phyloP scores from a whole-genome alignment of 2,113 vertebrate species.

The Psilopogon haemacephalus region DNA sequence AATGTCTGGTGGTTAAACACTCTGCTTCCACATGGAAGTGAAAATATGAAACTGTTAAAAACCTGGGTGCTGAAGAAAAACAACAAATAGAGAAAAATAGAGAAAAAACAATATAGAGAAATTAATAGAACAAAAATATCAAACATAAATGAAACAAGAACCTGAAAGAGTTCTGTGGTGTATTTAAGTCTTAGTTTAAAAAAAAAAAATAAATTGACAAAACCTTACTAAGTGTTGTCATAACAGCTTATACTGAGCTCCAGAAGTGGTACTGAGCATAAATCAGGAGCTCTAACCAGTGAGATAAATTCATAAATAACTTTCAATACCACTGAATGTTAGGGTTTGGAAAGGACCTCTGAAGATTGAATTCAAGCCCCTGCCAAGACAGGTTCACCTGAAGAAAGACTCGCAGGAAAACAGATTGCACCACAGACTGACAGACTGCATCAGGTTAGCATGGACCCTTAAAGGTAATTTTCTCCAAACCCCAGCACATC shows the following conservation, averaged over 20 bases:
- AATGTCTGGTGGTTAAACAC: not conserved
- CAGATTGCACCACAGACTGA: no score
- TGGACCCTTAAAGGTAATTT: no score
- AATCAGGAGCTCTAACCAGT: not conserved
- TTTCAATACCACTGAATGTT: no score
- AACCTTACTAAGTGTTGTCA: not conserved
- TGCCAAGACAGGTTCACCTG: no score
- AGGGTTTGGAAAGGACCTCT: no score
- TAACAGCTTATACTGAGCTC: not conserved
- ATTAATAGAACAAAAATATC: not conserved
- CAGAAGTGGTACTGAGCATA: not conserved
- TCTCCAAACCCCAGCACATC: no score
- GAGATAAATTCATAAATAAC: no score
- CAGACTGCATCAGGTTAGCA: no score
- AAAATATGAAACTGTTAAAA: not conserved
- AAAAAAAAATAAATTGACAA: not conserved
- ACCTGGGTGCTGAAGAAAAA: not conserved
- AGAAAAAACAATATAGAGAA: not conserved
- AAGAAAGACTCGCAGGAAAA: no score
- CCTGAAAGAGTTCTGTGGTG: rapidly evolving
- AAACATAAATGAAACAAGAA: rapidly evolving
- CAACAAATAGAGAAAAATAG: not conserved
- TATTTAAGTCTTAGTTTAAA: no score
- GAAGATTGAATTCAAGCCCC: no score
- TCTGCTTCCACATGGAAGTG: not conserved